Evolutionary conservation across 2,797 vertebrate genomes (phyloP).

Genomic region (Galagoides demidoff): DNA sequence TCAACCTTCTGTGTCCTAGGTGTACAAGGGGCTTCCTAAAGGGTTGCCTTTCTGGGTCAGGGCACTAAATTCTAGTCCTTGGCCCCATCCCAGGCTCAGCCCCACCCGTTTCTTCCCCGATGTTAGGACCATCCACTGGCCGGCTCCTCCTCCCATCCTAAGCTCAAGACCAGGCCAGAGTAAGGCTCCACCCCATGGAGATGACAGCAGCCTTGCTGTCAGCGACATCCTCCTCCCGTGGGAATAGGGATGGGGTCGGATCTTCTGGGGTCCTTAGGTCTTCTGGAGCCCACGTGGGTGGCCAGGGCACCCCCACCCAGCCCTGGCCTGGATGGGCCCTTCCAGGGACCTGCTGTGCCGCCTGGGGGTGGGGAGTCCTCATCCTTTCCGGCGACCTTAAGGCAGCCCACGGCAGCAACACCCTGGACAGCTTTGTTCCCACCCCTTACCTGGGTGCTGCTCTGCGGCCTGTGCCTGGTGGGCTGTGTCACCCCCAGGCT

Average conservation of each 20-base stretch:
- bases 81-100: neutral
- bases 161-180: constrained; percentile 12
- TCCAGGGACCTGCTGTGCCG: neutral
- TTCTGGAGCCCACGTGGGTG: neutral
- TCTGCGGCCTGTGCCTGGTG: neutral
- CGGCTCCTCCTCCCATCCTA: neutral
- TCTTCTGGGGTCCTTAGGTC: neutral
- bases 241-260: neutral
- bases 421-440: neutral
- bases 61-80: neutral
- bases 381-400: neutral
- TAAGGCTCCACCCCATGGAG: constrained; percentile 73
- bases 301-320: neutral
- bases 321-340: neutral
- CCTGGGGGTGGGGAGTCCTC: neutral
- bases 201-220: constrained; percentile 50
- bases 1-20: neutral
- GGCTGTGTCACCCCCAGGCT: neutral
- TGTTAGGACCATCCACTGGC: neutral
- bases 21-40: neutral
- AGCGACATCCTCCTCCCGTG: neutral
- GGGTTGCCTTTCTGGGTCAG: neutral
- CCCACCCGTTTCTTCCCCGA: neutral
- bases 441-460: constrained; percentile 62
- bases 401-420: neutral